Percentiles rank a stretch among this genome's conserved stretches.
phyloP scores from a whole-genome alignment of 1,140 invertebrate species.

The Euwallacea similis region DNA sequence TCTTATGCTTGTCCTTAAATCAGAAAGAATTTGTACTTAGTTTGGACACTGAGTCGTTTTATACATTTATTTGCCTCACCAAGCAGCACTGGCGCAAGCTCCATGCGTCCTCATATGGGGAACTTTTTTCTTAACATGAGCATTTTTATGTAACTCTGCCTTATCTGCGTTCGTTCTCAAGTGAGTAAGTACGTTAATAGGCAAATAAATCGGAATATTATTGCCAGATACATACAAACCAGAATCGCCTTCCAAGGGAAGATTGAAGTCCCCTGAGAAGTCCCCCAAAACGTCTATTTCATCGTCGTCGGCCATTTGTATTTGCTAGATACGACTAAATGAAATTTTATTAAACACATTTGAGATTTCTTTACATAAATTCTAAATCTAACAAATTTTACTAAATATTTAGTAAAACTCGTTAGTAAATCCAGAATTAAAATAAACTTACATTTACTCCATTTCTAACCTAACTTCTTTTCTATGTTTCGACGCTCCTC shows the following conservation, averaged over 20 bases:
- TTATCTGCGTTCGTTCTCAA: not conserved
- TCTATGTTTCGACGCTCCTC: no score
- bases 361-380: no score
- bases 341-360: no score
- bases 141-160: not conserved
- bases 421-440: no score
- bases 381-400: no score
- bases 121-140: not conserved
- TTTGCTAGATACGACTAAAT: no score
- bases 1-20: no score
- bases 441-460: no score
- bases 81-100: not conserved
- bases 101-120: not conserved
- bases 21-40: no score
- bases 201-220: not conserved
- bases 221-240: constrained; percentile 44
- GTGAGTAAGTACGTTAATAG: not conserved
- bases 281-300: constrained; percentile 54
- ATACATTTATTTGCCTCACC: not conserved
- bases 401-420: no score
- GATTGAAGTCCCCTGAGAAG: constrained; percentile 52
- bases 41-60: not conserved
- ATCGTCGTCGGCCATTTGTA: constrained; percentile 52
- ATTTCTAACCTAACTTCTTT: no score
- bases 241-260: constrained; percentile 45